These are phyloP conservation scores for Blennius ocellaris DNA, from an alignment of 2,113 vertebrate genomes.

Conservation along the genomic window DNA sequence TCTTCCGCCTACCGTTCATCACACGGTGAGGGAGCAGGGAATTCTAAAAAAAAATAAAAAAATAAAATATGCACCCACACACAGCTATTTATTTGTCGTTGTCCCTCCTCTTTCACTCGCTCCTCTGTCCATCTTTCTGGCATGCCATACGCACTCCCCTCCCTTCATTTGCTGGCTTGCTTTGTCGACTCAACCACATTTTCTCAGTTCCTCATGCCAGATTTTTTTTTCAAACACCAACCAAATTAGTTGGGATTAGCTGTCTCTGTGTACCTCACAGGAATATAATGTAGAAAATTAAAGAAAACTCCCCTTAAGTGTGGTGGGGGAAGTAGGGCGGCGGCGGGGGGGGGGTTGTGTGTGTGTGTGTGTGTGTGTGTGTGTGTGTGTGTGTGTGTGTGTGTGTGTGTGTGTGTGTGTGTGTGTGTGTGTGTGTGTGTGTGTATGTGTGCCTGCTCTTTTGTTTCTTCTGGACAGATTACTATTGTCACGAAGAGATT, in stretches of 20 bases:
- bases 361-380: constrained; percentile 26
- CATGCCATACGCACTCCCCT: constrained; percentile 48
- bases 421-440: neutral
- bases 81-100: constrained; percentile 72
- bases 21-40: constrained; percentile 58
- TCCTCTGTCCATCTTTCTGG: constrained; percentile 67
- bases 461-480: constrained; percentile 59
- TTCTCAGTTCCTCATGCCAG: constrained; percentile 62
- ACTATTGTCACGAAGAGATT: constrained; percentile 65
- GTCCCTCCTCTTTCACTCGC: constrained; percentile 46
- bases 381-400: constrained; percentile 16
- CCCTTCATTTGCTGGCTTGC: constrained; percentile 54
- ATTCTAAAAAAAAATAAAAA: constrained; percentile 45
- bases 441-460: neutral
- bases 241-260: constrained; percentile 75
- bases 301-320: constrained; percentile 51
- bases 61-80: constrained; percentile 51
- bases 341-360: constrained; percentile 39
- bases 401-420: neutral
- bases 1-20: constrained; percentile 73
- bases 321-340: constrained; percentile 65
- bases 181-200: constrained; percentile 61
- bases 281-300: constrained; percentile 69
- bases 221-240: constrained; percentile 56
- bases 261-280: constrained; percentile 65